A percentile compares a stretch with the other conserved stretches of the same genome.
Conservation (phyloP, 2,797 vertebrate species). For the Myiotriccus ornatus region DNA sequence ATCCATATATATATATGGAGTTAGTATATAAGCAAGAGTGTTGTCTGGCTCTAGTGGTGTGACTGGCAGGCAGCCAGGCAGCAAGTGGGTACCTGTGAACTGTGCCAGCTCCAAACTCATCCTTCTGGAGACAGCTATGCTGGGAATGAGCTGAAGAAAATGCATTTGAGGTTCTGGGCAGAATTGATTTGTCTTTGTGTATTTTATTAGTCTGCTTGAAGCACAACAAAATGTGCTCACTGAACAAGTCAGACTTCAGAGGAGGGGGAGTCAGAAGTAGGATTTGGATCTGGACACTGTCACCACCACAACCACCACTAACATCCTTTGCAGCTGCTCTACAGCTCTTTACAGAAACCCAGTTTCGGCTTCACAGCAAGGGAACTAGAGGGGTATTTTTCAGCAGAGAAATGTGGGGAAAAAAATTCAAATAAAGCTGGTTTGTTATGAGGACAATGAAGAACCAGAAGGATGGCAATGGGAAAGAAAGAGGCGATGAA, state of each 20-base stretch:
- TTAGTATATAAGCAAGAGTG: not conserved
- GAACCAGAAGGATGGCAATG: not conserved
- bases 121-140: not conserved
- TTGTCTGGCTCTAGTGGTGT: not conserved
- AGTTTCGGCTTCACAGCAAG: not conserved
- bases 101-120: not conserved
- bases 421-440: not conserved
- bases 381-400: not conserved
- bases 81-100: not conserved
- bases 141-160: not conserved
- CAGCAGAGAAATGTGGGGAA: not conserved
- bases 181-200: not conserved
- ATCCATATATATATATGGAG: not conserved
- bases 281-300: not conserved
- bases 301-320: not conserved
- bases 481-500: rapidly evolving
- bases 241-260: not conserved
- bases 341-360: not conserved
- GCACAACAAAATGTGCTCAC: not conserved
- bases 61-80: not conserved
- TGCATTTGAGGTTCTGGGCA: not conserved
- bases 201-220: not conserved
- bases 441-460: not conserved
- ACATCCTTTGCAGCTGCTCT: not conserved
- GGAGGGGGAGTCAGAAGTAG: not conserved